Conservation (phyloP, 2,797 vertebrate genomes). For the Paguma larvata region DNA sequence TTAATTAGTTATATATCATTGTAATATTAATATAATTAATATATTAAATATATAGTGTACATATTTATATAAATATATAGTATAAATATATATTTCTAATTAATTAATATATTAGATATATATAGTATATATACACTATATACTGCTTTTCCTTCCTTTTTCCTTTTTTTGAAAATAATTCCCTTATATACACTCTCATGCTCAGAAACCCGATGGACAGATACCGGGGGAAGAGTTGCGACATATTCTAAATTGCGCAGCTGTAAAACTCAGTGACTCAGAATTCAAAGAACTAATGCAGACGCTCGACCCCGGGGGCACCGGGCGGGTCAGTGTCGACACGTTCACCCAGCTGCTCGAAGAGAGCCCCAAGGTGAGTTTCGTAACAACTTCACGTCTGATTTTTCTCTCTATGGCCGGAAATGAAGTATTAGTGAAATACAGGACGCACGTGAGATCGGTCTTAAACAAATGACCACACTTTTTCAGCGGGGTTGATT, state of each 20-base stretch:
- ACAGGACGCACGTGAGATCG: neutral
- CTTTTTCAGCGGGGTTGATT: neutral
- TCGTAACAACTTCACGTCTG: accelerated
- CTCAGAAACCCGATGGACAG: conserved; percentile 79
- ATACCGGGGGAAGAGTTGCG: conserved; percentile 84
- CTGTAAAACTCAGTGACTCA: conserved; percentile 80
- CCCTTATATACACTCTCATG: neutral
- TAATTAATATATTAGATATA: too few relatives aligned
- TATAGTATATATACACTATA: too few relatives aligned
- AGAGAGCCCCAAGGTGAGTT: conserved; percentile 71
- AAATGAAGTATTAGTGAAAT: neutral
- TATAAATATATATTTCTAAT: too few relatives aligned
- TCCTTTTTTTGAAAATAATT: neutral
- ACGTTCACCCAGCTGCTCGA: conserved; percentile 80
- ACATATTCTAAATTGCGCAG: conserved; percentile 75
- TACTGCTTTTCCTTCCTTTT: neutral
- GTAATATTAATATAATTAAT: too few relatives aligned
- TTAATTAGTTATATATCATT: too few relatives aligned
- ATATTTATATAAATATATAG: too few relatives aligned
- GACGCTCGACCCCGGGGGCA: conserved; percentile 85
- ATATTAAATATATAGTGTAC: too few relatives aligned
- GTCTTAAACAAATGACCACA: neutral
- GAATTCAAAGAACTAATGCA: conserved; percentile 88
- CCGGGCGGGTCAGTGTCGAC: conserved; percentile 73
- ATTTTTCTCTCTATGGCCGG: neutral